Evolutionary conservation across 2,113 vertebrate genomes (phyloP), one percentile per base, ranked within the genome.

Genomic region (Equus quagga): DNA sequence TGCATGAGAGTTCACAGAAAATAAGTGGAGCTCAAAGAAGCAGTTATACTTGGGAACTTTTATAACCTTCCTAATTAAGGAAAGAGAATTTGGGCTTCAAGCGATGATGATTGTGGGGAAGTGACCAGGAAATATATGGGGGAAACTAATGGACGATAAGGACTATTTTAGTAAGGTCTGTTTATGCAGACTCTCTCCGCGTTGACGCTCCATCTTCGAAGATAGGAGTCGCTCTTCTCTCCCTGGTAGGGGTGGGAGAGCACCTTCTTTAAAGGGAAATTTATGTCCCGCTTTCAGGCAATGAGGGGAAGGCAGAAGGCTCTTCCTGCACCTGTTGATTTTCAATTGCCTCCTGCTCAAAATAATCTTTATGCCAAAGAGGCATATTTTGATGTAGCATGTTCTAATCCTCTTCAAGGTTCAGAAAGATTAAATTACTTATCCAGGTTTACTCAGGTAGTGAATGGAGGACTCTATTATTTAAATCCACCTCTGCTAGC

Each of bases 361-460:
- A 67, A 88, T 58, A 36, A 56, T 56, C 60, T 13, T 58, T 83
- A 49, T 49, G 28, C 49, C 36, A 84, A 75, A 83, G 36, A 9
- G 69, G 36, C 41, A 28, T 95, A 56, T 82, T 78, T 83, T 65
- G 58, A 36, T 23, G 41, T 36, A 75, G 23, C 11, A n/a, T 5
- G 15, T 76, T 90, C 49, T 67, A 70, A 76, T 90, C 23, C 19
- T 26, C 46, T 75, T 89, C 54, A 51, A 41, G 5, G 44, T 81
- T 86, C n/a, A 94, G 56, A 80, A 80, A 73, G 36, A 94, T 80
- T 49, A 51, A 65, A 75, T 75, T 91, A 76, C 13, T 78, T 54
- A 46, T 88, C 23, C n/a, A 86, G 51, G 28, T 69, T 92, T 94
- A 70, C 56, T 90, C 10, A n/a, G 18, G 24, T 36, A 64, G 41